Evolutionary conservation across 2,888 invertebrate genomes (phyloP), one percentile per base, ranked within the genome.

Genomic region (Zaprionus obscuricornis): DNA sequence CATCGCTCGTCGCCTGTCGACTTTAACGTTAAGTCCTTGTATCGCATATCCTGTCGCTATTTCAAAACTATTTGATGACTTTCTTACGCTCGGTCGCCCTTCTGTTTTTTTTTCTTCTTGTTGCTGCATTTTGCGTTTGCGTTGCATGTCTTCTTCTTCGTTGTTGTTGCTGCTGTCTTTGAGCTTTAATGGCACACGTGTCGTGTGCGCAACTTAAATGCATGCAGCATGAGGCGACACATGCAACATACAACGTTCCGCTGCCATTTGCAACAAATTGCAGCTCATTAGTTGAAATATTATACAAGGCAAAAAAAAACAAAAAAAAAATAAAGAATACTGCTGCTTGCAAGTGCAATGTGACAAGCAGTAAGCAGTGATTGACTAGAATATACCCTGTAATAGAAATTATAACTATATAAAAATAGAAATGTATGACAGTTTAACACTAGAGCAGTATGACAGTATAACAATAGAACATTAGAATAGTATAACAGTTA

Each of bases 241-340:
- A 76, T 68, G 81, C 81, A 60, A 45, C 66, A 58, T 50, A 40
- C 20, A 5, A 33, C 16, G 7, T 3, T 20, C 55, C 24, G 51
- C 74, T 62, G 71, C 83, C 84, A 70, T 52, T 83, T 76, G 78
- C 63, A 66, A 66, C 82, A 82, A 81, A 81, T 84, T 77, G 78
- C 79, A 66, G 71, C 85, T 81, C 79, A 84, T 84, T 85, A 81
- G 85, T 64, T 74, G 59, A 63, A 63, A 64, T 64, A 64, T 74
- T 59, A 36, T 55, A 39, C 20, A 37, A 14, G 14, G 10, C 18
- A 42, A n/a, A 33, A 10, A 17, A 31, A 10, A 22, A 7, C 33
- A 16, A 27, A 8, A 10, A 20, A 24, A 17, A 6, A 24, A 14
- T 0, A 8, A 31, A 56, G n/a, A n/a, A n/a, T n/a, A n/a, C n/a